Evolutionary conservation across 1,140 invertebrate species (phyloP).

Genomic region (Anoplophora glabripennis): DNA sequence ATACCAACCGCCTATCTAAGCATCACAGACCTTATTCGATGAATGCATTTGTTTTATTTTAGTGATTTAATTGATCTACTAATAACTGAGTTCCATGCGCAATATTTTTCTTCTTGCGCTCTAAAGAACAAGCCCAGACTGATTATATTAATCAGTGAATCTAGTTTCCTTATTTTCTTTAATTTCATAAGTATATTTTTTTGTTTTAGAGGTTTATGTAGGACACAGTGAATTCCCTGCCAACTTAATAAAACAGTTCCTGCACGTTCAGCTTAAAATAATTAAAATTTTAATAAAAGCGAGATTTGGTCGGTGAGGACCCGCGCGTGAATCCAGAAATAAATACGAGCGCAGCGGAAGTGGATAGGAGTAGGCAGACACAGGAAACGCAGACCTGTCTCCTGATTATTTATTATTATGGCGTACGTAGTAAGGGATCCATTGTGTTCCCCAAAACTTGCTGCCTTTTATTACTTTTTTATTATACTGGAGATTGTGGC

Average conservation of each 20-base stretch:
- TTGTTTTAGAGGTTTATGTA: too few relatives aligned
- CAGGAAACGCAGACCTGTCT: slow-evolving; percentile 22
- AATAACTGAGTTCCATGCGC: too few relatives aligned
- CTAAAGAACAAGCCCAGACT: too few relatives aligned
- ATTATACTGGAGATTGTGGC: slow-evolving; percentile 15
- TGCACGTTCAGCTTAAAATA: slow-evolving; percentile 17
- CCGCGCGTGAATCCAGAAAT: slow-evolving; percentile 19
- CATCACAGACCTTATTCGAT: too few relatives aligned
- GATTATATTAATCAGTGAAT: too few relatives aligned
- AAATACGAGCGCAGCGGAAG: slow-evolving; percentile 20
- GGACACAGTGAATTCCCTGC: neutral
- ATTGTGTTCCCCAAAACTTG: slow-evolving; percentile 23
- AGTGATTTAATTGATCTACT: too few relatives aligned
- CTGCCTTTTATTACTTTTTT: slow-evolving; percentile 27
- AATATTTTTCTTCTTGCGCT: too few relatives aligned
- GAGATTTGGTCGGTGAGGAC: slow-evolving; percentile 13
- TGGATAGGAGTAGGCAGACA: slow-evolving; percentile 20
- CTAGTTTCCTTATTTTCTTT: too few relatives aligned
- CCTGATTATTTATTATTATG: slow-evolving; percentile 31
- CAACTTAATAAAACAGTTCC: slow-evolving; percentile 4
- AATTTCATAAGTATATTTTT: slow-evolving; percentile 7
- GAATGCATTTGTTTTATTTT: too few relatives aligned
- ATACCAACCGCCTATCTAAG: too few relatives aligned
- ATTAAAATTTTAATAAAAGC: slow-evolving; percentile 27
- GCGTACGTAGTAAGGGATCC: slow-evolving; percentile 13